Evolutionary conservation across 37 sponge, comb jelly and placozoan genomes (phyloP).

Genomic region (Aplysina aerophoba): DNA sequence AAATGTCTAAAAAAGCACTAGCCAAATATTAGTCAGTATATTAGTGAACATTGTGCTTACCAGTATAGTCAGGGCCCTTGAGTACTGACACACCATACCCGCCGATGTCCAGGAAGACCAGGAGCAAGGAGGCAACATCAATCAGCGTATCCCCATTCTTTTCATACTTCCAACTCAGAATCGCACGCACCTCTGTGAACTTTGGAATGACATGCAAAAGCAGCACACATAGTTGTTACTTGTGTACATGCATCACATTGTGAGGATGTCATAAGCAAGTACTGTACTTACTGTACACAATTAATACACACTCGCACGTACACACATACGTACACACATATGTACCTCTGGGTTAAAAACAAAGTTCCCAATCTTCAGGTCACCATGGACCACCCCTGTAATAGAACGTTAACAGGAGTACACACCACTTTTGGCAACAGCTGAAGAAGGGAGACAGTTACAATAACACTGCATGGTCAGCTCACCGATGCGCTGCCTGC

Average conservation of each 20-base stretch:
- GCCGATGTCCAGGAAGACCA: background rate
- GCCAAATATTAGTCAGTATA: background rate
- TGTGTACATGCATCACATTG: background rate
- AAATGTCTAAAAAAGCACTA: background rate
- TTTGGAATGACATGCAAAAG: too few species aligned
- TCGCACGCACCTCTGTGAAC: background rate
- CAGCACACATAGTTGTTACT: background rate
- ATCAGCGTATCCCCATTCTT: background rate
- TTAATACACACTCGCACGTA: constrained; percentile 3
- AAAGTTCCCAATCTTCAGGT: background rate
- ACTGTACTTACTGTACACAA: background rate
- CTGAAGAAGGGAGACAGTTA: too few species aligned
- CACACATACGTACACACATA: background rate
- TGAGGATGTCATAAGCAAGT: background rate
- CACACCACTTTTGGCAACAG: background rate
- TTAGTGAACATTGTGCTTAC: background rate
- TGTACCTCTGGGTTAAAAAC: background rate
- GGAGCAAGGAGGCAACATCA: background rate
- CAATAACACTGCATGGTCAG: too few species aligned
- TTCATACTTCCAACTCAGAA: background rate
- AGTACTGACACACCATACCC: too few species aligned
- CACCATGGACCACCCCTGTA: background rate
- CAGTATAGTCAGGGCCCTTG: too few species aligned
- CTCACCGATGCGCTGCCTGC: too few species aligned
- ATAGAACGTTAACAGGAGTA: too few species aligned